phyloP scores from a whole-genome alignment of 2,797 vertebrate genomes.

The Crocodylus rhombifer region DNA sequence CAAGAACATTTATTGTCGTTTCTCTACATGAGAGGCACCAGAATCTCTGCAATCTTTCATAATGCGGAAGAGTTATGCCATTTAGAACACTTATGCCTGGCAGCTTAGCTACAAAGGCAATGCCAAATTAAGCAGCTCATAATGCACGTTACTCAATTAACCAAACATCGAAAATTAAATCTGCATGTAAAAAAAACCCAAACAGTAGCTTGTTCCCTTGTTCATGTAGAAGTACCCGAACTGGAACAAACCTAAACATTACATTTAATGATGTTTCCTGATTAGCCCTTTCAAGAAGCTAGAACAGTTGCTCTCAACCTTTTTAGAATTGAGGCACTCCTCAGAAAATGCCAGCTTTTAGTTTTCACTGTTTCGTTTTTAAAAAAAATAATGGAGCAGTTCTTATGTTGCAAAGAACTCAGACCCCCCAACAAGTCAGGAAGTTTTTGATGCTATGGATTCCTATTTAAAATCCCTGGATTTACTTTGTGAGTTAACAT shows the following conservation, averaged over 20 bases:
- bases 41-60: background rate
- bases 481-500: too few species aligned
- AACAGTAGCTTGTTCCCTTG: background rate
- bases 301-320: background rate
- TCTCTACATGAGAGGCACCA: background rate
- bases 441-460: too few species aligned
- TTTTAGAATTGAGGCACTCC: too few species aligned
- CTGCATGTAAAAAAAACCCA: background rate
- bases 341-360: too few species aligned
- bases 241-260: background rate
- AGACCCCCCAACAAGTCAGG: too few species aligned
- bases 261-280: background rate
- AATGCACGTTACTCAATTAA: background rate
- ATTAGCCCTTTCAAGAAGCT: background rate
- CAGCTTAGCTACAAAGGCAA: background rate
- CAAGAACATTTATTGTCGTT: background rate
- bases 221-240: background rate
- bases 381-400: too few species aligned
- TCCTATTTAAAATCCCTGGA: too few species aligned
- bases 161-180: slow-evolving; percentile 8
- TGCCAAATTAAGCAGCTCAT: background rate
- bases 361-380: too few species aligned
- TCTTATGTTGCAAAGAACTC: too few species aligned
- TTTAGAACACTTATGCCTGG: background rate
- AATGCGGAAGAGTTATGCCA: rapidly evolving